Conservation (phyloP, 1,140 invertebrate genomes). For the Heliconius hewitsoni region DNA sequence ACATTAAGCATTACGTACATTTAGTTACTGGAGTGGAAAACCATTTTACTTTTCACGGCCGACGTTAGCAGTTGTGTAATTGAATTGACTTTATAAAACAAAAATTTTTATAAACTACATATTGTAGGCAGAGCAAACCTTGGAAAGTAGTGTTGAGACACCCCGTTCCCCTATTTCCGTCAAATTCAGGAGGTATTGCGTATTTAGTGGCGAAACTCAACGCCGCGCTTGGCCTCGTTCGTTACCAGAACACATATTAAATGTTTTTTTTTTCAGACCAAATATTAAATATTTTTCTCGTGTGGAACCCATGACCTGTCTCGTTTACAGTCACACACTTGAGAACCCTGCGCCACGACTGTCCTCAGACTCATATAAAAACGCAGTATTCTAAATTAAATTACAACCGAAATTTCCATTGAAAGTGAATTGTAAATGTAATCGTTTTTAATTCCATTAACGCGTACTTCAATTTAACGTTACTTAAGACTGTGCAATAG, state of each 20-base stretch:
- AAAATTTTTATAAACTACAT: background rate
- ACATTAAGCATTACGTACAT: background rate
- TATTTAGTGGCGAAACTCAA: too few species aligned
- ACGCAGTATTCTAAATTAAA: background rate
- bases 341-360: too few species aligned
- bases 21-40: constrained; percentile 16
- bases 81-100: background rate
- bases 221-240: too few species aligned
- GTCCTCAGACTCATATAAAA: background rate
- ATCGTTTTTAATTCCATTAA: background rate
- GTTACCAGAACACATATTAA: too few species aligned
- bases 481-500: background rate
- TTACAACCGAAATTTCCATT: background rate
- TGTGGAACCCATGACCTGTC: too few species aligned
- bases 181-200: too few species aligned
- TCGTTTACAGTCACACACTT: too few species aligned
- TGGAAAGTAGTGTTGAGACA: too few species aligned
- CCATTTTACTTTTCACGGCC: constrained; percentile 21
- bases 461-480: background rate
- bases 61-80: background rate
- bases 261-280: too few species aligned
- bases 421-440: background rate
- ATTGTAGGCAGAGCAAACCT: too few species aligned
- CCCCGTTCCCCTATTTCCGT: too few species aligned
- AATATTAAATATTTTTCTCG: too few species aligned